Evolutionary conservation across 2,113 vertebrate genomes (phyloP), one percentile per base, ranked within the genome.

Genomic region (human): DNA sequence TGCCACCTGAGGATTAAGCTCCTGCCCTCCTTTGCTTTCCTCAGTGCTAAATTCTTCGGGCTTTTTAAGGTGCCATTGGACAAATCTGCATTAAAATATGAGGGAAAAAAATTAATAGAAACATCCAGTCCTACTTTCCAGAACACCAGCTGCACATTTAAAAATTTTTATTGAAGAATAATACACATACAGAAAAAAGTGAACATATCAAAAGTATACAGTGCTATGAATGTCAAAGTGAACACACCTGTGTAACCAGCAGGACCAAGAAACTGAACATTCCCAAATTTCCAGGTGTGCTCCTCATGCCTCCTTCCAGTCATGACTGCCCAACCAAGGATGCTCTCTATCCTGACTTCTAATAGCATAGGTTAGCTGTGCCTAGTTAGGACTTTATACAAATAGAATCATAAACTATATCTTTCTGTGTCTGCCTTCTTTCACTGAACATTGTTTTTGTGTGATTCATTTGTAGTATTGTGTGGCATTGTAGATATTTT

Each of bases 111-210:
- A 35, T 35, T 70, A 75, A 45, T 22, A 66, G 38, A 90, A 87
- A 55, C 14, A 52, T 18, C 80, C 68, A 90, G 23, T 30, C 9
- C 43, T 40, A 25, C 27, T 72, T 96, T 90, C 88, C 76, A 86
- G 72, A 93, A 48, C 23, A 93, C 78, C 52, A 94, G 70, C 81
- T 97, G 81, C 22, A 94, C 38, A 38, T 78, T 88, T 95, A 6
- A 43, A 96, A 88, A 70, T 0, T 64, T 90, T 91, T 93, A 94
- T 40, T 61, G 79, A 90, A 57, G 64, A 92, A 68, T 43, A 70
- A 89, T 43, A 79, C 3, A n/a, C 7, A 84, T 2, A 14, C 22
- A 79, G 93, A 84, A 89, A 55, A 93, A 38, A 59, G 66, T 25
- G 11, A 59, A 73, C 3, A 1, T 27, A 81, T 30, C 6, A 38